Evolutionary conservation across 2,888 invertebrate species (phyloP).

Genomic region (Acanthosepion lycidas): DNA sequence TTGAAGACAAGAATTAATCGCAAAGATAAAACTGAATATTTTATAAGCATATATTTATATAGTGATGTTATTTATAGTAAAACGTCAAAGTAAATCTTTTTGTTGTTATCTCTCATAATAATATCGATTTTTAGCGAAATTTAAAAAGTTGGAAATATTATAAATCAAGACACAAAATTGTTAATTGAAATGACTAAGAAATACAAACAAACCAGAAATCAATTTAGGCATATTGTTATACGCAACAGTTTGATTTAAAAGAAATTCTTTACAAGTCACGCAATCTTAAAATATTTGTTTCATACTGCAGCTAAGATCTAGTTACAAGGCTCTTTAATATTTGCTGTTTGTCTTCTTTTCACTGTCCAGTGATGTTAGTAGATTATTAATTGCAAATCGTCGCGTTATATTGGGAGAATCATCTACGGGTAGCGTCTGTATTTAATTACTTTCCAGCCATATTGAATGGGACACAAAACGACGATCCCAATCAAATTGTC

Average conservation of each 20-base stretch:
- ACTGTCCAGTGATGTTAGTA: not conserved
- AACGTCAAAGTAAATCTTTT: too few species aligned
- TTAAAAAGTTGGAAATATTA: not conserved
- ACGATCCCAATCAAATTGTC: conserved; percentile 33
- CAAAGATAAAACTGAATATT: too few species aligned
- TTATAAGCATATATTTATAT: too few species aligned
- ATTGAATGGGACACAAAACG: not conserved
- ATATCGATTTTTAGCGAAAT: not conserved
- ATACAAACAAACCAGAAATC: not conserved
- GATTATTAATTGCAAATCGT: not conserved
- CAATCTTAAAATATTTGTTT: not conserved
- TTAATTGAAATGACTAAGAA: not conserved
- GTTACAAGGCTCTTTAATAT: not conserved
- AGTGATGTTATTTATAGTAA: too few species aligned
- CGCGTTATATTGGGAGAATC: not conserved
- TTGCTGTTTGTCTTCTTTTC: not conserved
- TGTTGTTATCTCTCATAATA: not conserved
- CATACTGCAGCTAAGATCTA: not conserved
- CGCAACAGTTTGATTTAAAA: too few species aligned
- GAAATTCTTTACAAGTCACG: not conserved
- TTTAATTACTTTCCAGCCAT: conserved; percentile 1
- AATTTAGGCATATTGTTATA: not conserved
- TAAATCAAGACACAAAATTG: not conserved
- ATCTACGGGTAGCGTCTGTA: not conserved
- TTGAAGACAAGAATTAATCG: too few species aligned